Percentiles rank a stretch among this genome's conserved stretches.
Evolutionary conservation across 2,888 invertebrate genomes (phyloP).

Genomic region (Lordiphosa andalusiaca): DNA sequence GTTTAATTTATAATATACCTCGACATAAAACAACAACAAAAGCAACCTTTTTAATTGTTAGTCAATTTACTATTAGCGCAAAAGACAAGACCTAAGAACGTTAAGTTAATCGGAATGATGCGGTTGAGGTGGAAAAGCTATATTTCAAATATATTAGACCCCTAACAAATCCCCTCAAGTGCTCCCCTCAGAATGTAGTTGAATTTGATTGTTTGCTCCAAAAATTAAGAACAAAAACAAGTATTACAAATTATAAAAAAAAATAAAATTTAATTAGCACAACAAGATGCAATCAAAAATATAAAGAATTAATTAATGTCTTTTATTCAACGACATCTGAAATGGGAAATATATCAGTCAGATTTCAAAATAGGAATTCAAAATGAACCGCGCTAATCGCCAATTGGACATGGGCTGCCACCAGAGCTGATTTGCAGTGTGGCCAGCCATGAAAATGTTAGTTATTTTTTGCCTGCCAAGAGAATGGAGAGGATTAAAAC

Average conservation of each 20-base stretch:
- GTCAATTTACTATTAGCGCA: slow-evolving; percentile 55
- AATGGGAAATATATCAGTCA: neutral
- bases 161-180: slow-evolving; percentile 13
- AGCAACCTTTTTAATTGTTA: slow-evolving; percentile 50
- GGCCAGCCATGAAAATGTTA: too few relatives aligned
- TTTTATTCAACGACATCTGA: neutral
- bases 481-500: too few relatives aligned
- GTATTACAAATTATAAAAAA: slow-evolving; percentile 35
- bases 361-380: too few relatives aligned
- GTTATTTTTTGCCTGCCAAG: too few relatives aligned
- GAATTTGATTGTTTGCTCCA: slow-evolving; percentile 60
- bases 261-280: slow-evolving; percentile 50
- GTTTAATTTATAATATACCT: slow-evolving; percentile 44
- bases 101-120: slow-evolving; percentile 50
- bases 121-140: slow-evolving; percentile 29
- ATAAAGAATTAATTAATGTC: neutral
- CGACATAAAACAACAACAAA: slow-evolving; percentile 20
- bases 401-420: too few relatives aligned
- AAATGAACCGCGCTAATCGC: too few relatives aligned
- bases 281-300: slow-evolving; percentile 36
- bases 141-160: slow-evolving; percentile 45
- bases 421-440: too few relatives aligned
- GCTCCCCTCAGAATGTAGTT: slow-evolving; percentile 44
- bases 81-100: slow-evolving; percentile 62
- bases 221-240: slow-evolving; percentile 31